Percentiles rank a stretch among this genome's conserved stretches.
phyloP scores from a whole-genome alignment of 2,113 vertebrate genomes.

The Megaceryle torquata region DNA sequence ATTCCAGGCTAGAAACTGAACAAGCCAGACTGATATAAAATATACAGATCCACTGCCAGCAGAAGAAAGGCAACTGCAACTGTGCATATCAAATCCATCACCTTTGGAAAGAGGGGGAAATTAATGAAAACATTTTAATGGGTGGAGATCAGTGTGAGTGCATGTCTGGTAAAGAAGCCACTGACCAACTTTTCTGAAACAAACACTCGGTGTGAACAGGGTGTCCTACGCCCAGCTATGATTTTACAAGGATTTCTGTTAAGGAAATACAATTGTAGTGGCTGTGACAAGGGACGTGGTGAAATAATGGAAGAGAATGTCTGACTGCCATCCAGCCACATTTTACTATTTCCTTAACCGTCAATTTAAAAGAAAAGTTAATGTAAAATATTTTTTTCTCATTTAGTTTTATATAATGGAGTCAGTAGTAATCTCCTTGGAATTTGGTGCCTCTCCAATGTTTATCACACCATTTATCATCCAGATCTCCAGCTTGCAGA shows the following conservation, averaged over 20 bases:
- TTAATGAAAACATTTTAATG: not conserved
- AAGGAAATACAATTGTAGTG: not conserved
- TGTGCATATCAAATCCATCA: not conserved
- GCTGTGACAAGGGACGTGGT: not conserved
- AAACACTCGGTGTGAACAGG: rapidly evolving
- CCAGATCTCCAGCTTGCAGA: not conserved
- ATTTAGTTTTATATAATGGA: not conserved
- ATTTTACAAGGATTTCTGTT: not conserved
- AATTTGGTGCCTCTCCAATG: conserved; percentile 34
- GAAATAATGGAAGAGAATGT: not conserved
- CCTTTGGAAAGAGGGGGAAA: not conserved
- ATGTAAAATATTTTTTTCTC: not conserved
- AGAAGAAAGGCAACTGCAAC: not conserved
- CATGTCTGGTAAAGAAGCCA: not conserved
- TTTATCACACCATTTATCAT: conserved; percentile 43
- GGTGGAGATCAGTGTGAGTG: not conserved
- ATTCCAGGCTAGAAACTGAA: not conserved
- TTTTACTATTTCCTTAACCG: not conserved
- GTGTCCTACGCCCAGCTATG: not conserved
- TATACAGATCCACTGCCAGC: not conserved
- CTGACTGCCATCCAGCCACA: not conserved
- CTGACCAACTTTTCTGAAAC: not conserved
- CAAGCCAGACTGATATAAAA: not conserved
- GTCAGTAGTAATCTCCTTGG: not conserved
- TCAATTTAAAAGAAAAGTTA: not conserved